These are phyloP conservation scores for Diglossa brunneiventris DNA, from an alignment of 2,113 vertebrate genomes.

Conservation along the genomic window DNA sequence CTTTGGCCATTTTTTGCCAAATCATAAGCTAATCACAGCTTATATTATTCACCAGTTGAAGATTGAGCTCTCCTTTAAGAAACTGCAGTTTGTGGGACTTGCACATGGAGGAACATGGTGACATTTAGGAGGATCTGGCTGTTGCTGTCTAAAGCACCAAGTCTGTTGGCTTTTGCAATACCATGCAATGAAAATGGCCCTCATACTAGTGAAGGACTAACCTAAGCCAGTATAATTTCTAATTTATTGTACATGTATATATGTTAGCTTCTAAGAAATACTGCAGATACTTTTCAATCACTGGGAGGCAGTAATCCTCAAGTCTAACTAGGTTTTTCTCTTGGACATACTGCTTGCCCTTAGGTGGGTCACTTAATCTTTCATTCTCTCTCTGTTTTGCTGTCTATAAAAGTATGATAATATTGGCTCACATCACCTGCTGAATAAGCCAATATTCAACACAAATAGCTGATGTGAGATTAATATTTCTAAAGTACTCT, in stretches of 20 bases:
- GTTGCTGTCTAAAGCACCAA: neutral
- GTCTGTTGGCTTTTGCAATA: neutral
- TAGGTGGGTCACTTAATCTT: neutral
- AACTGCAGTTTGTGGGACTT: neutral
- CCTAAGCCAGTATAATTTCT: neutral
- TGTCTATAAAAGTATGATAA: neutral
- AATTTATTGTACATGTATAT: neutral
- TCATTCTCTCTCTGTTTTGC: neutral
- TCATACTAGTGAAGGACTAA: neutral
- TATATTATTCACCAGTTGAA: neutral
- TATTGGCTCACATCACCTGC: neutral
- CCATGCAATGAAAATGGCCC: neutral
- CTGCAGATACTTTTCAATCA: neutral
- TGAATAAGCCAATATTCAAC: constrained; percentile 8
- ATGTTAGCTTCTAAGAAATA: neutral
- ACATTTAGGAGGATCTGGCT: neutral
- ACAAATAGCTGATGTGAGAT: neutral
- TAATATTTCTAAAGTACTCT: neutral
- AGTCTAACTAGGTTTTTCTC: neutral
- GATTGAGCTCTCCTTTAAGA: neutral
- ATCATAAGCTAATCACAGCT: neutral
- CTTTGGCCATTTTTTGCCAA: neutral
- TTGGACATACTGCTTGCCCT: neutral
- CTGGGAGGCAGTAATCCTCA: constrained; percentile 6
- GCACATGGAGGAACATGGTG: rapidly evolving